Conservation (phyloP, 2,113 vertebrate genomes). For the Stomatorhinus ivindoensis region DNA sequence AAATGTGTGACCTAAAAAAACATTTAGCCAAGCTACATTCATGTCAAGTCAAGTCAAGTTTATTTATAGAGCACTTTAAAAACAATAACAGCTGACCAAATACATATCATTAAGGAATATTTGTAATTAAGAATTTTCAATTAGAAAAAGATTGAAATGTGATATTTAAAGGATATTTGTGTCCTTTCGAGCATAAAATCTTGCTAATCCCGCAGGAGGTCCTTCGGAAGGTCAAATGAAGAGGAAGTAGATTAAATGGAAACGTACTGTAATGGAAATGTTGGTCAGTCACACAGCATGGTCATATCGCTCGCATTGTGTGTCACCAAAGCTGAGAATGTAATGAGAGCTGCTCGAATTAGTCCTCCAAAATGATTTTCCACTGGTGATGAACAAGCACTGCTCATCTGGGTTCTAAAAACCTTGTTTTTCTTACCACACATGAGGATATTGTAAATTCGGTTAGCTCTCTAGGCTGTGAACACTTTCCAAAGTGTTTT, state of each 20-base stretch:
- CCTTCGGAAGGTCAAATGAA: background rate
- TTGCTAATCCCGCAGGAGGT: background rate
- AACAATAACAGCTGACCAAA: no score
- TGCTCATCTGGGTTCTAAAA: background rate
- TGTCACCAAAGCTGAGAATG: background rate
- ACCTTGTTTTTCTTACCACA: background rate
- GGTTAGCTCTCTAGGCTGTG: background rate
- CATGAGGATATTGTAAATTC: background rate
- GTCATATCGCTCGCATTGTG: background rate
- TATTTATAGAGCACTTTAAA: no score
- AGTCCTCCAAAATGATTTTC: background rate
- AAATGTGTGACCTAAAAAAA: background rate
- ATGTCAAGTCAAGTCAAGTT: no score
- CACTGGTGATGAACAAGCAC: background rate
- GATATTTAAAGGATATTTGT: background rate
- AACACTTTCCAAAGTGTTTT: background rate
- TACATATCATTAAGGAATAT: background rate
- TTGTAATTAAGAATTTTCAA: background rate
- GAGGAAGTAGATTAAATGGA: slow-evolving; percentile 11
- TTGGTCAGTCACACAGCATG: background rate
- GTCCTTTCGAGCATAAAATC: background rate
- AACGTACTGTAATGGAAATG: background rate
- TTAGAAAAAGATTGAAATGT: background rate
- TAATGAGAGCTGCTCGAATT: background rate
- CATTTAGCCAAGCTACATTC: background rate